These are phyloP conservation scores for Brachylomia viminalis DNA, from an alignment of 2,888 invertebrate species.

Conservation along the genomic window DNA sequence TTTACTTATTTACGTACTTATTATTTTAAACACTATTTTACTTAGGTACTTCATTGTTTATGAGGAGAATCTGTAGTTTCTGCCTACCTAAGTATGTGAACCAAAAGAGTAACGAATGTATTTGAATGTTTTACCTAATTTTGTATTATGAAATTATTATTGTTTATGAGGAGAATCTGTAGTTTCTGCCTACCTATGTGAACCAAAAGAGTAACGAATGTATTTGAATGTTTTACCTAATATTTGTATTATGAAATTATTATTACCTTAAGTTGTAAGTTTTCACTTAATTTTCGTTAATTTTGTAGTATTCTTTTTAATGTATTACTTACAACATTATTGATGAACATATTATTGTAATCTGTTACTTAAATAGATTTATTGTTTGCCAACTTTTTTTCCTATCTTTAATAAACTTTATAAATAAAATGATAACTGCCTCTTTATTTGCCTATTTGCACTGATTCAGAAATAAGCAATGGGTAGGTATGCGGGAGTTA, in stretches of 20 bases:
- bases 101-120: constrained; percentile 6
- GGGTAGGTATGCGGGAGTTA: too few relatives aligned
- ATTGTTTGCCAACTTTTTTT: constrained; percentile 70
- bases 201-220: constrained; percentile 1
- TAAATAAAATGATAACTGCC: constrained; percentile 9
- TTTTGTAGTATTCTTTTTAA: constrained; percentile 56
- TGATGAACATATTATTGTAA: constrained; percentile 84
- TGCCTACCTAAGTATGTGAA: not conserved
- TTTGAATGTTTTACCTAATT: constrained; percentile 18
- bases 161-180: too few relatives aligned
- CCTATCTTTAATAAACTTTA: constrained; percentile 73
- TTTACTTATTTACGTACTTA: constrained; percentile 5
- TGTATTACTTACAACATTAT: constrained; percentile 71
- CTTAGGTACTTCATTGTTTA: not conserved
- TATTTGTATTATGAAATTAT: constrained; percentile 7
- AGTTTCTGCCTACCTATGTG: not conserved
- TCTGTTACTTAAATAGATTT: constrained; percentile 81
- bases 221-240: constrained; percentile 19
- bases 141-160: constrained; percentile 6
- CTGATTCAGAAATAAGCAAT: not conserved
- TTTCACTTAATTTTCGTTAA: constrained; percentile 46
- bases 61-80: not conserved
- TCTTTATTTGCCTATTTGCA: not conserved
- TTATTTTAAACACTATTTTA: not conserved
- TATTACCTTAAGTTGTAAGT: constrained; percentile 18